Evolutionary conservation across 1,140 invertebrate genomes (phyloP), one percentile per base, ranked within the genome.

Genomic region (Nymphalis io): DNA sequence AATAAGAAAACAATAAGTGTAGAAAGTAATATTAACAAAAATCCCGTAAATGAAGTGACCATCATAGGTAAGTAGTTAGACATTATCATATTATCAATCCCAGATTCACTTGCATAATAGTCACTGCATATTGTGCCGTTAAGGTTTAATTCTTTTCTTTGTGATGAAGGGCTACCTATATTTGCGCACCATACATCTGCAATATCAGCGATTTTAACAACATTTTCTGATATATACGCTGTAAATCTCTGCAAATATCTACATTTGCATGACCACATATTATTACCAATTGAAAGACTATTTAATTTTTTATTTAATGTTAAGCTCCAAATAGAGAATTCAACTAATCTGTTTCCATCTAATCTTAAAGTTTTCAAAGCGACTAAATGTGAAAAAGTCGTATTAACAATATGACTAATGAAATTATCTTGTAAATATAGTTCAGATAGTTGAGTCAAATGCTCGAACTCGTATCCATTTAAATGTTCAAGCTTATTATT

Each of bases 251-350:
- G 96, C 51, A 98, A 93, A 86, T 97, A 98, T 87, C 96, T 95
- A 90, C 97, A 98, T 48, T 96, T 95, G 83, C 97, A 98, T 8
- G 95, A 96, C 97, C 97, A 98, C 15, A 94, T 94, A 84, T 98
- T 98, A 67, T 95, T 94, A 0, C 95, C 95, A 18, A 98, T 86
- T 0, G 94, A 93, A 11, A 98, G 82, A 69, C 95, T 94, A 6
- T 93, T 93, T 59, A 98, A 86, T 51, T 94, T 93, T 48, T 93
- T 92, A 86, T 97, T 97, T 12, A 94, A 83, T 48, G 80, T 88
- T 40, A 98, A 93, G 80, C 96, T 96, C 97, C 97, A 98, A 15
- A 98, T 94, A 23, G 96, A 93, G 87, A 97, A 96, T 12, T 95
- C 94, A 12, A 95, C 93, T 69, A 98, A 85, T 44, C 94, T 94